Evolutionary conservation across 64 coral and sea anemone species (phyloP).

Genomic region (Porites australiensis): DNA sequence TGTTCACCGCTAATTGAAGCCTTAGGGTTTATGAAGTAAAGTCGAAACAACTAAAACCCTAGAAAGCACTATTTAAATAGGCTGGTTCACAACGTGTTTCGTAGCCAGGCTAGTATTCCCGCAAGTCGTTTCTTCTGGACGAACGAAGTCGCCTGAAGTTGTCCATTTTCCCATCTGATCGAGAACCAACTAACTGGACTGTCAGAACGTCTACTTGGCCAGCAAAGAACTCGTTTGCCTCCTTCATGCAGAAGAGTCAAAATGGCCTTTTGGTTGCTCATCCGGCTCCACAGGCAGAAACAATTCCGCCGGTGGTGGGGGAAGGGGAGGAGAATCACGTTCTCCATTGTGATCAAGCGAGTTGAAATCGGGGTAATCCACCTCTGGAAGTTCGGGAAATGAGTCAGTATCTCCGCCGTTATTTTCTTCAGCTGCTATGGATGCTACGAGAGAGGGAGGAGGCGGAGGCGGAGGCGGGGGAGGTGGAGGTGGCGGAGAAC

Average conservation of each 20-base stretch:
- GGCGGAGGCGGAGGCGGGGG: neutral
- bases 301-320: neutral
- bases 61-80: too few relatives aligned
- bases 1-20: too few relatives aligned
- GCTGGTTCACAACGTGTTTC: too few relatives aligned
- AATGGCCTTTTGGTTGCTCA: neutral
- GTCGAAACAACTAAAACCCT: too few relatives aligned
- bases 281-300: neutral
- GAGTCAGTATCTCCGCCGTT: neutral
- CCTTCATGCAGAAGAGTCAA: neutral
- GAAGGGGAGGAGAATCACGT: neutral
- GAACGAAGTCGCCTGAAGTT: too few relatives aligned
- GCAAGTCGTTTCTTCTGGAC: too few relatives aligned
- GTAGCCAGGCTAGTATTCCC: too few relatives aligned
- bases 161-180: too few relatives aligned
- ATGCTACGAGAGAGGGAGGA: neutral
- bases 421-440: neutral
- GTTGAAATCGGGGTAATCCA: neutral
- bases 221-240: too few relatives aligned
- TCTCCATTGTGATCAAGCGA: neutral
- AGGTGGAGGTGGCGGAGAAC: neutral
- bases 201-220: too few relatives aligned
- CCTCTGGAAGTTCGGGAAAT: slow-evolving; percentile 16
- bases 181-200: too few relatives aligned
- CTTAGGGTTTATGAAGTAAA: too few relatives aligned